A percentile compares a stretch with the other conserved stretches of the same genome.
These are phyloP conservation scores for Lepidurus packardi DNA, from an alignment of 1,140 invertebrate genomes.

Conservation along the genomic window DNA sequence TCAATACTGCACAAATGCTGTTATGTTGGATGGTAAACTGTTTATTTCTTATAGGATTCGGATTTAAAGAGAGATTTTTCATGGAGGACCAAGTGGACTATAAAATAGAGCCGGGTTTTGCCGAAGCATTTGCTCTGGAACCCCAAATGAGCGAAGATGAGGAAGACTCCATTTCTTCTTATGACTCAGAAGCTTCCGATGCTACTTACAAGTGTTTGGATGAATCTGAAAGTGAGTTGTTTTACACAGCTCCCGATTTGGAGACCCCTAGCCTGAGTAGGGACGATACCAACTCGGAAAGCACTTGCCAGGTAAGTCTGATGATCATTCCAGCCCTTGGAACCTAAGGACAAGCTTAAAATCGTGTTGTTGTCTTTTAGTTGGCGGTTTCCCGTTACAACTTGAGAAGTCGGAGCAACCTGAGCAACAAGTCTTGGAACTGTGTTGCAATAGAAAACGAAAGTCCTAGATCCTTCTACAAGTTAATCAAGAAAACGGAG, in stretches of 20 bases:
- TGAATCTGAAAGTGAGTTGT: background rate
- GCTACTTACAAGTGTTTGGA: conserved; percentile 3
- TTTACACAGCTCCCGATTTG: background rate
- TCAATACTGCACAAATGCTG: background rate
- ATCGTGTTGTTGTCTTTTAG: background rate
- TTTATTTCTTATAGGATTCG: background rate
- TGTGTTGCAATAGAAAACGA: background rate
- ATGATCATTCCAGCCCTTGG: background rate
- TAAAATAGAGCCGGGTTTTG: background rate
- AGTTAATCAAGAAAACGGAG: conserved; percentile 22
- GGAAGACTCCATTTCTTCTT: conserved; percentile 25
- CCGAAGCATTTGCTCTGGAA: background rate
- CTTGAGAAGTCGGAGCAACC: conserved; percentile 21
- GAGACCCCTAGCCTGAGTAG: background rate
- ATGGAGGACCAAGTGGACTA: background rate
- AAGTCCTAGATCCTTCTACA: conserved; percentile 19
- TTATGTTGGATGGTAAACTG: background rate
- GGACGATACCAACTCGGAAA: background rate
- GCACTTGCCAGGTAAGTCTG: conserved; percentile 1
- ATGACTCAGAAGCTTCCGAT: conserved; percentile 28
- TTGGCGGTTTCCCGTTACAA: background rate
- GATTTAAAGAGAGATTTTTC: background rate
- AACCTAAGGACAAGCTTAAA: background rate
- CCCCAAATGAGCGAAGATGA: background rate
- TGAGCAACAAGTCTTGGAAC: background rate